Base-by-base conservation (phyloP, 37 sponge, comb jelly and placozoan genomes). In the Beroe forskalii region DNA sequence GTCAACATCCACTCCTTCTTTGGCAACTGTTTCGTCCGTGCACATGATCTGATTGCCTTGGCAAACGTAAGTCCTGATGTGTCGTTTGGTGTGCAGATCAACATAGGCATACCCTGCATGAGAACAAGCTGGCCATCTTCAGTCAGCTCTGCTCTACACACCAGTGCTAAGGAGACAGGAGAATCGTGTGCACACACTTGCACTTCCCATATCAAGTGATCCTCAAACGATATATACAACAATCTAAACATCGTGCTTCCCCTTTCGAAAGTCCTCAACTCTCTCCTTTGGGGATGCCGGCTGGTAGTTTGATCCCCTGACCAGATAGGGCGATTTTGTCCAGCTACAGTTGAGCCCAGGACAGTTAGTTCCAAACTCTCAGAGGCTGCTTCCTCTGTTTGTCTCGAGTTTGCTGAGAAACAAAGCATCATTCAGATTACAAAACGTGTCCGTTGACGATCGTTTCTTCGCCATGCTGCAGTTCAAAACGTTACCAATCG, bases 1-100 rank as follows among this genome's bases (percentile, higher is more conserved):
- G 60, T 98, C 0, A 92, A 93, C 27, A 91, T 98, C 4, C 97
- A 98, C 67, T 93, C 99, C 23, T 98, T 98, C 90, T 93, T 94
- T 90, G 99, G 99, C 2, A 96, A 98, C 93, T 98, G 94, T 90
- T 98, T 98, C 91, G 95, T 96, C 8, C 95, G 99, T 0, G 95
- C 97, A 0, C 94, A 97, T 17, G 99, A 98, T 67, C 93, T 98
- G n/a, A 92, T 98, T 31, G 93, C 96, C 24, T 92, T 98, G 40
- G 96, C 96, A 31, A 96, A 95, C 62, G 94, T 95, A 37, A 98
- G 95, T 90, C 99, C 99, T 62, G 99, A 98, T 67, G 93, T 91
- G 24, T 90, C 92, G 38, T 96, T 94, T 90, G 94, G 94, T 32
- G 93, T 96, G 55, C 96, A 95, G 66, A 80, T 98, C 55, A 64